A percentile compares a stretch with the other conserved stretches of the same genome.
Conservation (phyloP, 2,113 vertebrate species). For the Sturnira hondurensis region DNA sequence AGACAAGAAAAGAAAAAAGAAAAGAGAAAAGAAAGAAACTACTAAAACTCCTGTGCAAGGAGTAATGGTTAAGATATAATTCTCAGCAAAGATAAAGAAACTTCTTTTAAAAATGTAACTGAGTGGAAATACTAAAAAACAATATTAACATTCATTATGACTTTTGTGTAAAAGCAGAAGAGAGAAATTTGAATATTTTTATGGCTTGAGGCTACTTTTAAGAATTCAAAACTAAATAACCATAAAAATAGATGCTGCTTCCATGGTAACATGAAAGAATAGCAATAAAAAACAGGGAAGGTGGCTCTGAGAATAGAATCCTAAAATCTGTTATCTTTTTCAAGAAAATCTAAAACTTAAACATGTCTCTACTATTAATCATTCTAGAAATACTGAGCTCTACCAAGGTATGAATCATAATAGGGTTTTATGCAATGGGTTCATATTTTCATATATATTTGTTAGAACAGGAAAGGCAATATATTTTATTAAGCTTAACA, state of each 20-base stretch:
- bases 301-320: neutral
- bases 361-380: neutral
- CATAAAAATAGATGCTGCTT: slow-evolving; percentile 4
- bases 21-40: neutral
- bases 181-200: neutral
- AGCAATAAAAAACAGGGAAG: neutral
- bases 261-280: slow-evolving; percentile 32
- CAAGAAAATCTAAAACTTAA: neutral
- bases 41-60: neutral
- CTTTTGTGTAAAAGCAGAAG: neutral
- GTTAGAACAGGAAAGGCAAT: neutral
- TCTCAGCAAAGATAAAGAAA: neutral
- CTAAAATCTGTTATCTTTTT: neutral
- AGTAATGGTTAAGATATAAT: neutral
- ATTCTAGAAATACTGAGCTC: neutral
- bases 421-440: neutral
- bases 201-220: neutral
- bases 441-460: neutral
- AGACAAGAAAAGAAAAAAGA: neutral
- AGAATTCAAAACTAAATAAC: slow-evolving; percentile 24
- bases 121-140: neutral
- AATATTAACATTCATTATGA: neutral
- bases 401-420: neutral
- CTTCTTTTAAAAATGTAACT: neutral
- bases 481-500: neutral